Conservation (phyloP, 2,888 invertebrate genomes). For the Phengaris arion region DNA sequence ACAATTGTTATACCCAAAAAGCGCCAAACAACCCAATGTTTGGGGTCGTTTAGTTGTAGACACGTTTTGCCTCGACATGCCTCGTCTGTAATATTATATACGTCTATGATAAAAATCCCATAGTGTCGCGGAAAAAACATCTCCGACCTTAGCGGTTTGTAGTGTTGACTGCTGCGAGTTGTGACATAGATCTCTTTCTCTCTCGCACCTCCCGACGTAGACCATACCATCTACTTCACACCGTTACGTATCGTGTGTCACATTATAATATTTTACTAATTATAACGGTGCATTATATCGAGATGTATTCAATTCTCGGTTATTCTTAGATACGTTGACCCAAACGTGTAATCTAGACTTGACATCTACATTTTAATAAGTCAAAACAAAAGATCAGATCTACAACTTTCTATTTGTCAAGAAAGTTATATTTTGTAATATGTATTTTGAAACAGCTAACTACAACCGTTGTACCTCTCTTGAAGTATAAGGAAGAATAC, state of each 20-base stretch:
- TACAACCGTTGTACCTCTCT: no score
- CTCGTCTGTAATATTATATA: no score
- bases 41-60: no score
- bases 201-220: slow-evolving; percentile 52
- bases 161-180: slow-evolving; percentile 26
- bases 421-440: background rate
- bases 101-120: background rate
- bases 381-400: slow-evolving; percentile 1
- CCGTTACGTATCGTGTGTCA: slow-evolving; percentile 43
- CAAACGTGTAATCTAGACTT: background rate
- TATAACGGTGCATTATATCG: slow-evolving; percentile 38
- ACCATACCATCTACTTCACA: slow-evolving; percentile 46
- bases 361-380: slow-evolving; percentile 1
- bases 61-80: no score
- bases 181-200: slow-evolving; percentile 48
- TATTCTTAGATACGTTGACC: slow-evolving; percentile 8
- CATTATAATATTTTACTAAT: slow-evolving; percentile 39
- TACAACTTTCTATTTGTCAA: background rate
- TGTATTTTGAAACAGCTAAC: no score
- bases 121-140: slow-evolving; percentile 17
- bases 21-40: background rate
- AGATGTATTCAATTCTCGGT: slow-evolving; percentile 29
- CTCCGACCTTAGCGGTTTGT: slow-evolving; percentile 54
- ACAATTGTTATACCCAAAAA: background rate
- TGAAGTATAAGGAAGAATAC: no score